Percentiles rank a stretch among this genome's conserved stretches.
Evolutionary conservation across 2,888 invertebrate genomes (phyloP).

Genomic region (Orthonychiurus folsomi): DNA sequence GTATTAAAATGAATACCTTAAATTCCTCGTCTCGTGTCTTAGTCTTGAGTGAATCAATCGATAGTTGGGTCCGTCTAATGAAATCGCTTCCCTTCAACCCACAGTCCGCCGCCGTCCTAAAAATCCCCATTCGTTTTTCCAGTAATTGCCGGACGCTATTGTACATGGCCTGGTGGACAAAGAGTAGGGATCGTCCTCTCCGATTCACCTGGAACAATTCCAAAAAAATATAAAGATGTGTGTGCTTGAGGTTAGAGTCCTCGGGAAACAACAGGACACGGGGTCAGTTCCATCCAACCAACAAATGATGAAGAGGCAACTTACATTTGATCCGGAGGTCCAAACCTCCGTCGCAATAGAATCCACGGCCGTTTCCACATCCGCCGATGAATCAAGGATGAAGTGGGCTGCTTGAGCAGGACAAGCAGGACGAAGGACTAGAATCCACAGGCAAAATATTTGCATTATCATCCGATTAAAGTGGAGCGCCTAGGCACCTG

Average conservation of each 20-base stretch:
- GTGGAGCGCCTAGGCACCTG: background rate
- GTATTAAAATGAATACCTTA: constrained; percentile 14
- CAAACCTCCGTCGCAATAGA: constrained; percentile 20
- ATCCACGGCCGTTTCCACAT: constrained; percentile 21
- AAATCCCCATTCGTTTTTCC: constrained; percentile 12
- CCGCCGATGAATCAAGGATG: constrained; percentile 29
- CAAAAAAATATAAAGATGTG: constrained; percentile 11
- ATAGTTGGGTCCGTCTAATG: constrained; percentile 15
- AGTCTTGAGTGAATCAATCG: constrained; percentile 4
- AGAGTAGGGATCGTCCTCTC: constrained; percentile 24
- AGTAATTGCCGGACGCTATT: constrained; percentile 16
- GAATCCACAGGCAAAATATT: no score
- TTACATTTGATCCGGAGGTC: constrained; percentile 21
- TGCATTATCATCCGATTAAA: no score
- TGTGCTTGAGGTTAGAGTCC: background rate
- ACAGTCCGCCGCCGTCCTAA: constrained; percentile 11
- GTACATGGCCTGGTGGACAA: constrained; percentile 33
- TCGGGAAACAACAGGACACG: constrained; percentile 5
- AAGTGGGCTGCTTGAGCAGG: constrained; percentile 13
- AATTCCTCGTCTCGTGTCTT: no score
- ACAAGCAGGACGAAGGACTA: background rate
- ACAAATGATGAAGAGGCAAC: background rate
- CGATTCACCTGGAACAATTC: constrained; percentile 22
- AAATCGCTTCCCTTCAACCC: constrained; percentile 19
- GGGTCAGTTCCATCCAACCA: background rate